Evolutionary conservation across 2,113 vertebrate species (phyloP), one percentile per base, ranked within the genome.

Genomic region (Megaceryle torquata): DNA sequence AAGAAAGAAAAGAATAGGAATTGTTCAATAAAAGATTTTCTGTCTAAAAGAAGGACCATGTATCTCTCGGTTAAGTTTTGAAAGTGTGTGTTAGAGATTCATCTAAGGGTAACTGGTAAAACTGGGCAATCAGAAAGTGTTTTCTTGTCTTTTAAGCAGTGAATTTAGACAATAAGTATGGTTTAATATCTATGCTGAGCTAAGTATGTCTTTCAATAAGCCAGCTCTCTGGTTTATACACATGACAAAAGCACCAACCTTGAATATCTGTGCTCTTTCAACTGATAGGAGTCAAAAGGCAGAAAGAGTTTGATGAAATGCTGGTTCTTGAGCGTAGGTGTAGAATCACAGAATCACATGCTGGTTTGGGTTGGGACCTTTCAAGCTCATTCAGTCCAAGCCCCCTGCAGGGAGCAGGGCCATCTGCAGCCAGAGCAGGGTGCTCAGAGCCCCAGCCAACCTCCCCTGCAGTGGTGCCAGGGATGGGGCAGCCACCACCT

Each of bases 1-100:
- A 97, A 87, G 37, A 97, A 97, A 98, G 97, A 92, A 88, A 87
- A 96, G 39, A 97, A 87, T 25, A 91, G 8, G 22, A 75, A 64
- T 41, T 44, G 51, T 24, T 77, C 31, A 43, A 41, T 20, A 53
- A 44, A 89, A 67, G 5, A 29, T 60, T 44, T 76, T 91, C 48
- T 88, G 59, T 54, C 37, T 48, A 59, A 14, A 18, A 79, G 28
- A 71, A 86, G 25, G 33, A 69, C 39, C 48, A 11, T 4, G 26
- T 43, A 28, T 21, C 39, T 51, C 74, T 28, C 71, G 64, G 33
- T n/a, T 39, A 41, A 25, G 7, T 82, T 88, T 72, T 28, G 35
- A 31, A 81, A 64, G 18, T 9, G 3, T n/a, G 37, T 0, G 4
- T 86, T 75, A 78, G 4, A 50, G 35, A 67, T 29, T 75, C 0